A percentile compares a stretch with the other conserved stretches of the same genome.
phyloP scores from a whole-genome alignment of 2,113 vertebrate genomes.

The Chauna torquata region DNA sequence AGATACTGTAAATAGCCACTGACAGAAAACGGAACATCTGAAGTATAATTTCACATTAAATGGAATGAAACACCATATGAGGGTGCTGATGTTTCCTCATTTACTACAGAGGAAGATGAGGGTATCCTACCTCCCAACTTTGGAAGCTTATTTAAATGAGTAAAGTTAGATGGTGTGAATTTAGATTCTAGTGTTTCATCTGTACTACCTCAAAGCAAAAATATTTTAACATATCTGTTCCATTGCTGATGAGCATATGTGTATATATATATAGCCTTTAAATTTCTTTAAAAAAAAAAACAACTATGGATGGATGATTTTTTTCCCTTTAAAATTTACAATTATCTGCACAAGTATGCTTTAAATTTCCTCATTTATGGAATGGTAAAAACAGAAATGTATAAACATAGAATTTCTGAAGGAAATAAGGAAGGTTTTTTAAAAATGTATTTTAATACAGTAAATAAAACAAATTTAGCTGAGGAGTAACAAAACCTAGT shows the following conservation, averaged over 20 bases:
- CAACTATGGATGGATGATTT: background rate
- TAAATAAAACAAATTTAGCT: background rate
- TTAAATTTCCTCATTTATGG: background rate
- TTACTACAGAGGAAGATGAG: background rate
- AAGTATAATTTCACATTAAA: background rate
- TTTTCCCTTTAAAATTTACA: background rate
- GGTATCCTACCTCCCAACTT: background rate
- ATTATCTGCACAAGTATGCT: background rate
- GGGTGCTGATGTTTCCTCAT: background rate
- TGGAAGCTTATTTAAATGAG: background rate
- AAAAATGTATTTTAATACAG: background rate
- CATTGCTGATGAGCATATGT: background rate
- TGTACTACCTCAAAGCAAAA: background rate
- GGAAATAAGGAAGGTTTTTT: background rate
- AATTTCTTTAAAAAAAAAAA: background rate
- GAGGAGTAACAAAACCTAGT: background rate
- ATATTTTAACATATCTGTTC: background rate
- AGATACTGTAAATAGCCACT: background rate
- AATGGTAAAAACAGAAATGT: background rate
- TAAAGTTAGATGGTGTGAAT: background rate
- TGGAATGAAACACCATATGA: background rate
- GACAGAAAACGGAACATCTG: background rate
- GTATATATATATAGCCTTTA: background rate
- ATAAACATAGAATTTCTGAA: background rate
- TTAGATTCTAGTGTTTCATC: background rate